These are phyloP conservation scores for Sorex araneus DNA, from an alignment of 2,113 vertebrate species.

Conservation along the genomic window DNA sequence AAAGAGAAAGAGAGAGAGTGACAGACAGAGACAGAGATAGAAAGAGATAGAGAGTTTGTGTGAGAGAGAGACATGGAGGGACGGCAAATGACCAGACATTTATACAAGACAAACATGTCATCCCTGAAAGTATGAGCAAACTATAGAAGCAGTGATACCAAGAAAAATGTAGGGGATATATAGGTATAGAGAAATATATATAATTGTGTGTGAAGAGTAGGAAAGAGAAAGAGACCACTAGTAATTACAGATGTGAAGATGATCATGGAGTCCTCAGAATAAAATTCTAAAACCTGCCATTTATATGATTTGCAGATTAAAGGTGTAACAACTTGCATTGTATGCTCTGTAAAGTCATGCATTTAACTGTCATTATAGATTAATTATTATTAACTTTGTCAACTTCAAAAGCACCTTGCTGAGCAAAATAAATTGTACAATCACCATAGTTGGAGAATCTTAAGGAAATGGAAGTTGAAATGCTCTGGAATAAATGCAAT, in stretches of 20 bases:
- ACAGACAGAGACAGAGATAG: no score
- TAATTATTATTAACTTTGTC: slow-evolving; percentile 2
- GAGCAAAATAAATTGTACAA: slow-evolving; percentile 10
- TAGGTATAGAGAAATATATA: not conserved
- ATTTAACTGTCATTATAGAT: not conserved
- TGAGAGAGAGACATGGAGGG: no score
- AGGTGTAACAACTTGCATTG: not conserved
- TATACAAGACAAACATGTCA: not conserved
- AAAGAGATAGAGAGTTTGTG: no score
- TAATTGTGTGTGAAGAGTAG: not conserved
- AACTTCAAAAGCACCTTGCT: slow-evolving; percentile 18
- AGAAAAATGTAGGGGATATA: not conserved
- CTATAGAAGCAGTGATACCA: not conserved
- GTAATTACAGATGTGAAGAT: not conserved
- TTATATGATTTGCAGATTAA: not conserved
- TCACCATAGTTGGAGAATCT: not conserved
- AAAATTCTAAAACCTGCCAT: not conserved
- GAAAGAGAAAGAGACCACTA: not conserved
- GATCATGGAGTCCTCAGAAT: not conserved
- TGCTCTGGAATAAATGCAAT: slow-evolving; percentile 34
- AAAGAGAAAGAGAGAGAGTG: no score
- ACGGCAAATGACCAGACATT: not conserved
- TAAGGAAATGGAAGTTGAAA: slow-evolving; percentile 42
- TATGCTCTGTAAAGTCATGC: not conserved
- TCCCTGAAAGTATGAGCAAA: not conserved